Base-by-base conservation (phyloP, 2,888 invertebrate genomes). In the Lycophotia porphyrea region DNA sequence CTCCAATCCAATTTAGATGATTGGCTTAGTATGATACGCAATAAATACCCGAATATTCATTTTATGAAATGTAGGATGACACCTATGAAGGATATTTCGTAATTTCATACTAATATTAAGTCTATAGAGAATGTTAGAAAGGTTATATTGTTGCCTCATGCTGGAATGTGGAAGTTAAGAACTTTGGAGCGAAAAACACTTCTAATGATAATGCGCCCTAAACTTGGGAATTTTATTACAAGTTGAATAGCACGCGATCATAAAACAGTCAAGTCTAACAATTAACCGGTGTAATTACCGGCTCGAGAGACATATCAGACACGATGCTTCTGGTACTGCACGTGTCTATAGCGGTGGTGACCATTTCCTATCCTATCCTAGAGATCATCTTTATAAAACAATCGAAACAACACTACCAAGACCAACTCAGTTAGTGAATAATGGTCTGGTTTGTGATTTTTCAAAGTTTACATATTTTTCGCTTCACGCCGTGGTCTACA, bases 1-100 rank as follows among this genome's bases (percentile, higher is more conserved):
- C 81, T 76, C 78, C 76, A 71, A 84, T 84, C 78, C 81, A 87
- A 88, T 86, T 88, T 80, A 74, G 67, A 80, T 80, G 84, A 86
- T 88, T 86, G 81, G 81, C 74, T 80, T 78, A 80, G 72, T 66
- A 80, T 81, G 83, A 81, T 83, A 76, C 80, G 81, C 73, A 76
- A 80, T 86, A 86, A 83, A 81, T 83, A 80, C 36, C 52, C 60
- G 68, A 74, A 78, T 82, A 78, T 65, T 44, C 63, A 65, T 73
- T 82, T 76, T 63, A 64, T 74, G 67, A 76, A 78, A 74, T 76
- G 65, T 75, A 73, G 78, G 68, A 74, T 70, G 67, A 75, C 67
- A 71, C 66, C 64, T 75, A 71, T 55, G 63, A 55, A 70, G 73
- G 49, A 71, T 74, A 81, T 75, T 80, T 70, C 63, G 47, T 31